These are phyloP conservation scores for Dunckerocampus dactyliophorus DNA, from an alignment of 2,113 vertebrate genomes.

Conservation along the genomic window DNA sequence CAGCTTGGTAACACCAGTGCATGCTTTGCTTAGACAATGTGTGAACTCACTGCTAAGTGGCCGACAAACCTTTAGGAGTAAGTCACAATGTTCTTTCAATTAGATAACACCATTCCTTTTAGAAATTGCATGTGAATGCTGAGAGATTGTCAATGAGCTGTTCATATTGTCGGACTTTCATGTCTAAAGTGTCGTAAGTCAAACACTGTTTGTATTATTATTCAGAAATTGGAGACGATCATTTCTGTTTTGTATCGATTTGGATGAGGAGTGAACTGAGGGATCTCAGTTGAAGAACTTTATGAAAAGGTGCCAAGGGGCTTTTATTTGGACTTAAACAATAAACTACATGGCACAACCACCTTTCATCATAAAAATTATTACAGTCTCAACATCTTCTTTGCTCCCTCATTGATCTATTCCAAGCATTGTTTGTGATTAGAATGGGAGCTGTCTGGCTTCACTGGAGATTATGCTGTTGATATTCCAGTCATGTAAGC, in stretches of 20 bases:
- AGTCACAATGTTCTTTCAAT: background rate
- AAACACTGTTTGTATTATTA: no score
- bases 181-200: no score
- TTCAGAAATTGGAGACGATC: background rate
- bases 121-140: background rate
- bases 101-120: background rate
- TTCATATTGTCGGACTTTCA: background rate
- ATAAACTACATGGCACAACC: slow-evolving; percentile 1
- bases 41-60: background rate
- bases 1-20: slow-evolving; percentile 43
- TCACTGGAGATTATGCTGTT: slow-evolving; percentile 61
- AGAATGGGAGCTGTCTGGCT: slow-evolving; percentile 53
- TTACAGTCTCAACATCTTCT: slow-evolving; percentile 38
- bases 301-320: background rate
- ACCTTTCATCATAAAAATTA: slow-evolving; percentile 18
- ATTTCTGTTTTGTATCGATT: background rate
- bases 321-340: slow-evolving; percentile 14
- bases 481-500: slow-evolving; percentile 77
- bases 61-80: background rate
- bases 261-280: background rate
- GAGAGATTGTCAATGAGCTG: background rate
- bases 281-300: background rate
- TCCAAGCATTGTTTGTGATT: slow-evolving; percentile 53
- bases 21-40: slow-evolving; percentile 10
- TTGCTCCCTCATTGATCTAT: slow-evolving; percentile 35